A percentile compares a stretch with the other conserved stretches of the same genome.
These are phyloP conservation scores for Chelon labrosus DNA, from an alignment of 2,797 vertebrate species.

Conservation along the genomic window DNA sequence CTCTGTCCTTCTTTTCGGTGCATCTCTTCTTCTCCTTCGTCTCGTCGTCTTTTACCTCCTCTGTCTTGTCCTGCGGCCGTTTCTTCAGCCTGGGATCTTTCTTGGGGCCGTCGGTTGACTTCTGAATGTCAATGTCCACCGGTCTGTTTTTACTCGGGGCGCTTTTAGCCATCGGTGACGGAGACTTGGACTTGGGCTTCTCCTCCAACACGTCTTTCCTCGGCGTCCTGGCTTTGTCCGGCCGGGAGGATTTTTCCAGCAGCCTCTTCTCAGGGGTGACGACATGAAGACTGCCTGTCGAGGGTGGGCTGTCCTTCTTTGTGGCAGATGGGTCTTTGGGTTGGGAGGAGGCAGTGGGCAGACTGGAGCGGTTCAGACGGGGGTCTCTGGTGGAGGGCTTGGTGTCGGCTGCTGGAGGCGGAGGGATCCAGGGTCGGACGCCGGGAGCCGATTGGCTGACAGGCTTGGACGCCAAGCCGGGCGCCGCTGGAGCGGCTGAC, in stretches of 20 bases:
- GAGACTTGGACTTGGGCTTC: conserved; percentile 89
- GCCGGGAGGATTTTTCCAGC: conserved; percentile 84
- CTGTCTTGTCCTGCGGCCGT: conserved; percentile 88
- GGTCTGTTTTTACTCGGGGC: conserved; percentile 77
- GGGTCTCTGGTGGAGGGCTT: conserved; percentile 92
- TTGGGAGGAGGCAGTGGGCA: conserved; percentile 81
- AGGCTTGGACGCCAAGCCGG: conserved; percentile 72
- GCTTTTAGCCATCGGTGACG: conserved; percentile 87
- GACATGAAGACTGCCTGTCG: conserved; percentile 41
- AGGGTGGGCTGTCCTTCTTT: conserved; percentile 83
- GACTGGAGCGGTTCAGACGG: conserved; percentile 88
- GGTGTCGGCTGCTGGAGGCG: conserved; percentile 84
- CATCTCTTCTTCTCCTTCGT: conserved; percentile 91
- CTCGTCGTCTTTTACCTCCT: conserved; percentile 88
- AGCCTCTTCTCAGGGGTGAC: conserved; percentile 82
- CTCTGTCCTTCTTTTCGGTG: conserved; percentile 91
- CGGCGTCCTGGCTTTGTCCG: conserved; percentile 86
- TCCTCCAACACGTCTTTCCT: conserved; percentile 88
- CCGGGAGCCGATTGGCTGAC: conserved; percentile 58
- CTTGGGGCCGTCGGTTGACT: conserved; percentile 85
- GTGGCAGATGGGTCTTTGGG: conserved; percentile 87
- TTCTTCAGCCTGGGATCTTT: conserved; percentile 94
- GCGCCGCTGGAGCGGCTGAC: conserved; percentile 66
- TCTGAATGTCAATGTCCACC: conserved; percentile 83
- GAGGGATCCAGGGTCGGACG: conserved; percentile 78